Conservation (phyloP, 2,113 vertebrate species). For the Dromiciops gliroides region DNA sequence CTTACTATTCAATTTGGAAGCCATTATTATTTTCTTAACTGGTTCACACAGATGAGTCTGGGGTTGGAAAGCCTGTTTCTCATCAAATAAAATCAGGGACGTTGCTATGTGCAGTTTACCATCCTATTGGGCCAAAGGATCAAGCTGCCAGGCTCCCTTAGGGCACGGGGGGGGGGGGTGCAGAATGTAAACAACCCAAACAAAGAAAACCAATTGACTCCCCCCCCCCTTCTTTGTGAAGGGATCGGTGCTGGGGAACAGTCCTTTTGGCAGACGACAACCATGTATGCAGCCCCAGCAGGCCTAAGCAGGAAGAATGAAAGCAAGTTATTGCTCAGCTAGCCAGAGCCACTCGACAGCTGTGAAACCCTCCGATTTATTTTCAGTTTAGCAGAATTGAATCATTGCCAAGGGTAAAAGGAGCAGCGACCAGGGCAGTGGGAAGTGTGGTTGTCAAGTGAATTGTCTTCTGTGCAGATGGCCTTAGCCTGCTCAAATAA, state of each 20-base stretch:
- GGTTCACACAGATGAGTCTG: neutral
- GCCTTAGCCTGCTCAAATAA: neutral
- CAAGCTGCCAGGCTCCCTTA: neutral
- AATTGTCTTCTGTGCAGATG: neutral
- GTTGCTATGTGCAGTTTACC: neutral
- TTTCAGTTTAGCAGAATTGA: neutral
- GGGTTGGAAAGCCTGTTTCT: neutral
- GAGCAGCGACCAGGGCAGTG: neutral
- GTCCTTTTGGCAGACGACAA: neutral
- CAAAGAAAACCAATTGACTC: neutral
- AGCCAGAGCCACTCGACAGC: neutral
- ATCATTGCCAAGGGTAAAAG: neutral
- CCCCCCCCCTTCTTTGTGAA: neutral
- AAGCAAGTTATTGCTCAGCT: neutral
- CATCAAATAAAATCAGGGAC: neutral
- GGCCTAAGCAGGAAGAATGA: neutral
- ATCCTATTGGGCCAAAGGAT: neutral
- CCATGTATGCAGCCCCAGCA: neutral
- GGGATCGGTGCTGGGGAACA: neutral
- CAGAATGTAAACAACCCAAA: neutral
- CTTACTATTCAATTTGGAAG: neutral
- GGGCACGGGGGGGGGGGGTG: neutral
- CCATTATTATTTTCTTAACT: neutral
- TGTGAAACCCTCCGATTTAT: neutral
- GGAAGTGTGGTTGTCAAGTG: neutral